Conservation (phyloP, 2,113 vertebrate species). For the Dicerorhinus sumatrensis region DNA sequence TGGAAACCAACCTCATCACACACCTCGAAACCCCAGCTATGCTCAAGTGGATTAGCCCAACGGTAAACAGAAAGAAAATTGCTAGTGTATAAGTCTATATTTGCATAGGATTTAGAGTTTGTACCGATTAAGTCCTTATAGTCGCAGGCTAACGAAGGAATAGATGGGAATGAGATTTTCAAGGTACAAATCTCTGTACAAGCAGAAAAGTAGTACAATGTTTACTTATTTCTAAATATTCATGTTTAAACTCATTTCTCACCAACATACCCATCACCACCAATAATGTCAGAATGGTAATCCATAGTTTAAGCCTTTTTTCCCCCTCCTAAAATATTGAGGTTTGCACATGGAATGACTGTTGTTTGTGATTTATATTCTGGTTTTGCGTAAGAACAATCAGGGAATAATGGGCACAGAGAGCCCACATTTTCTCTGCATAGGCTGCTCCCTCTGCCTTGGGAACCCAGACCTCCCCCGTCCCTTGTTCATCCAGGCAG, state of each 20-base stretch:
- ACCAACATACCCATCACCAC: neutral
- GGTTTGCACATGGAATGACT: neutral
- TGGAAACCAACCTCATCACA: neutral
- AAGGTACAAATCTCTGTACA: neutral
- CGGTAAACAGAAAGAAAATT: neutral
- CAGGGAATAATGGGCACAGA: accelerated
- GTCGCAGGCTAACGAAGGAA: conserved; percentile 46
- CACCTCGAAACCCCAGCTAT: neutral
- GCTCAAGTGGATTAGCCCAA: neutral
- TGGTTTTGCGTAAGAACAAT: neutral
- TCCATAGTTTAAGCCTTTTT: no score
- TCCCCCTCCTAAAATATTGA: no score
- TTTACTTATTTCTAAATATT: neutral
- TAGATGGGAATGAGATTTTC: neutral
- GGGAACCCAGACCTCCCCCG: neutral
- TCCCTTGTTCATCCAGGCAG: accelerated
- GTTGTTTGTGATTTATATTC: neutral
- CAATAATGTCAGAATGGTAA: neutral
- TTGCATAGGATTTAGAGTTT: conserved; percentile 28
- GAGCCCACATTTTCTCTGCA: neutral
- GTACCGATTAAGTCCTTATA: neutral
- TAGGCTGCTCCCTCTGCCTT: neutral
- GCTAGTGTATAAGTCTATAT: neutral
- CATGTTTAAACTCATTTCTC: neutral
- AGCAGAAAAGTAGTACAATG: accelerated